Percentiles rank a stretch among this genome's conserved stretches.
These are phyloP conservation scores for Ochotona princeps DNA, from an alignment of 2,113 vertebrate species.

Conservation along the genomic window DNA sequence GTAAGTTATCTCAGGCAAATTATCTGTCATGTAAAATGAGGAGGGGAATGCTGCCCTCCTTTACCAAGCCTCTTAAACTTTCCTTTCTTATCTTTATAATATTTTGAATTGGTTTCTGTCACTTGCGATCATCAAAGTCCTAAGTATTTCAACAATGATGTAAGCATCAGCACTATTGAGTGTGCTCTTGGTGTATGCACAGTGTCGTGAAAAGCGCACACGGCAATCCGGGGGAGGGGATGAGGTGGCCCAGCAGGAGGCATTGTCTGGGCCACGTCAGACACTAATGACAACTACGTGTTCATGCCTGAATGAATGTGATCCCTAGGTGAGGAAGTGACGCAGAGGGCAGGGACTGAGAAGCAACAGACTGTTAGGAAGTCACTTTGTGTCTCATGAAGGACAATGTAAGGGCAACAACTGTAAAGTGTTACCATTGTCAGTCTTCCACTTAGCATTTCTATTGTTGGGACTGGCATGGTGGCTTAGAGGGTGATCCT, in stretches of 20 bases:
- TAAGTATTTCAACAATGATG: neutral
- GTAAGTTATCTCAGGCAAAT: neutral
- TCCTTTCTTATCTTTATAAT: slow-evolving; percentile 6
- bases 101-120: slow-evolving; percentile 12
- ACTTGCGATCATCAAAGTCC: neutral
- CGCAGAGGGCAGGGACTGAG: neutral
- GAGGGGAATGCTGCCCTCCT: neutral
- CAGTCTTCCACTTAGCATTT: no score
- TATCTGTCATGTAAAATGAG: neutral
- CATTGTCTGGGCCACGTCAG: neutral
- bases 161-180: no score
- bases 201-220: neutral
- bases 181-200: accelerated
- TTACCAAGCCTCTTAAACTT: accelerated
- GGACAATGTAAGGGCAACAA: neutral
- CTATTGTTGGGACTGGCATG: no score
- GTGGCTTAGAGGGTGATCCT: no score
- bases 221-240: accelerated
- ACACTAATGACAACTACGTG: neutral
- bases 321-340: neutral
- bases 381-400: neutral
- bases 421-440: neutral
- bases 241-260: neutral
- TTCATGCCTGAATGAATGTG: neutral
- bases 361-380: neutral